Base-by-base conservation (phyloP, 2,113 vertebrate species). In the Aphelocoma coerulescens region DNA sequence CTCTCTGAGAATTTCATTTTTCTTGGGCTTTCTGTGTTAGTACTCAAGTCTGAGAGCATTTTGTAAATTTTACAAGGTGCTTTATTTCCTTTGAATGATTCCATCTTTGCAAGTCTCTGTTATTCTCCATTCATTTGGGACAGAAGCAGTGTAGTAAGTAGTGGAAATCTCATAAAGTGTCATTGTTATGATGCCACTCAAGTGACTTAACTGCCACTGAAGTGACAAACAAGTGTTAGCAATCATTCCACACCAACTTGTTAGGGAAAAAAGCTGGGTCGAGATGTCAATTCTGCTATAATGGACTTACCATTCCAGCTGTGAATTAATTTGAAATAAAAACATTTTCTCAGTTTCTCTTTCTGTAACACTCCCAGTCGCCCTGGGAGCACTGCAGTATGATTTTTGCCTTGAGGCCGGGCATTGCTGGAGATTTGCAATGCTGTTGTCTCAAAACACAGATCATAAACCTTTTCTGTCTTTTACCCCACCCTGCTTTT, bases 1-100 rank as follows among this genome's bases (percentile, higher is more conserved):
- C 13, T 92, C 41, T 91, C n/a, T 83, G 88, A 61, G 88, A 73
- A 71, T 95, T 41, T 97, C 79, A 16, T 96, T 96, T 97, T 73
- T 55, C 62, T 57, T 58, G 76, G 49, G 37, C 55, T 32, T 84
- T 24, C 44, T 28, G 35, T 83, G 74, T 76, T 69, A 71, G 39
- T 72, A 30, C 23, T 51, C 18, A 48, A 80, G 13, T 65, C 44
- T 88, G 83, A 72, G 58, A 69, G 37, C n/a, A 48, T 87, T 83
- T 37, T 72, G 43, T 48, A n/a, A 33, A 67, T 72, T 75, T 68
- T 77, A 11, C 4, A 33, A 44, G 46, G 27, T 82, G 49, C 65
- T 75, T 77, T 63, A 46, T 88, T 84, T 93, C 52, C 62, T 82
- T 37, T 54, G 46, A 72, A 33, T 33, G 6, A n/a, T 57, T 80